Base-by-base conservation (phyloP, 2,888 invertebrate genomes). In the Orthosia gothica region DNA sequence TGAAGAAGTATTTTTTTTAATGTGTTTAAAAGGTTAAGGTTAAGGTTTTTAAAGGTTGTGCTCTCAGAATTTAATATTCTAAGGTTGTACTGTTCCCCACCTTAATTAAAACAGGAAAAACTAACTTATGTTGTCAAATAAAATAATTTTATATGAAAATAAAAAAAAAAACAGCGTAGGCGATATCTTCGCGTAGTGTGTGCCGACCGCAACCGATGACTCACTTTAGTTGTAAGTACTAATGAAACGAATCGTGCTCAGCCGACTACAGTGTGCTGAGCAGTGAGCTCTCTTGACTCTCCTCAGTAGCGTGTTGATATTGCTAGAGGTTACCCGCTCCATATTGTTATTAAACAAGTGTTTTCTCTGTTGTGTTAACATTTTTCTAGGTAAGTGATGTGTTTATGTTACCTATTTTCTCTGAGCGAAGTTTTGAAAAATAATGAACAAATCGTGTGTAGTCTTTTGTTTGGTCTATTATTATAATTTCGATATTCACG, bases 171-270 rank as follows among this genome's bases (percentile, higher is more conserved):
- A 11, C 15, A 50, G 7, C 23, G 16, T 45, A 16, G 12, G n/a
- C 58, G 26, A 68, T 55, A 49, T 55, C 12, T 40, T 82, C 69
- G 20, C 18, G 20, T 54, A 79, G 82, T 81, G 87, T 81, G 63
- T 55, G 54, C 66, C 74, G 61, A 63, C 78, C 75, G 70, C 80
- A 69, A 70, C 74, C 64, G 62, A 79, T 87, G 88, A 87, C 76
- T 86, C 86, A 88, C 61, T 71, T 78, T 68, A 26, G 66, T 68
- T 78, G 80, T 74, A 62, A 74, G 67, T 79, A 79, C 70, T 83
- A 87, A 86, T 83, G 84, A 81, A 72, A 79, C 79, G 81, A 86
- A 65, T 80, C 76, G 83, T 69, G 88, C 66, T 81, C 77, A 74
- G 61, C 76, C 79, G 49, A 50, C 73, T 73, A 78, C 55, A 68